Base-by-base conservation (phyloP, 2,113 vertebrate genomes). In the Ochotona princeps region DNA sequence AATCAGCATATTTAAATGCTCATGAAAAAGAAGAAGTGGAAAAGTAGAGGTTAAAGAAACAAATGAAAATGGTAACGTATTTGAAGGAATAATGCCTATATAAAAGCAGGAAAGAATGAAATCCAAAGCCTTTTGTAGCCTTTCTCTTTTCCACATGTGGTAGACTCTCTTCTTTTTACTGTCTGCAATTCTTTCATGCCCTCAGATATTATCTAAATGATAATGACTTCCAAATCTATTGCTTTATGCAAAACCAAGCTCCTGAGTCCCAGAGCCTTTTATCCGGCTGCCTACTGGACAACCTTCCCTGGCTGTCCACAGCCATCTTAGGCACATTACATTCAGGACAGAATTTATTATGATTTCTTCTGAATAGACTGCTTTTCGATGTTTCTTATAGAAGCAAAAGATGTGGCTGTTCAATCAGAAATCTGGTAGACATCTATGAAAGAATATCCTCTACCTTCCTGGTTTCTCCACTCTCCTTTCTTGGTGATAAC, bases 181-280 rank as follows among this genome's bases (percentile, higher is more conserved):
- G 12, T 30, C 0, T n/a, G 6, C 49, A 69, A 86, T 44, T 57
- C 30, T 72, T 17, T 72, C 5, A 26, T 61, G 72, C n/a, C 60
- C 87, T 90, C 26, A 87, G 81, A 54, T 75, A 54, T 84, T 75
- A 82, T n/a, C 47, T 72, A 57, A 73, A 54, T 61, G 78, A 51
- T 60, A 83, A 44, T 35, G 63, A 61, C 72, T 87, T 74, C 76
- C 26, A 92, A 79, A 84, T 80, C 44, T 32, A 51, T 2, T 67
- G 32, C 88, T 66, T 89, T 82, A 21, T 49, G 91, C 61, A 88
- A 67, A 88, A 73, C 28, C 79, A 90, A 10, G 70, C 74, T 38
- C 54, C 51, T 21, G 83, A 92, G 83, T 28, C 63, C 63, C 32
- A 81, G 67, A 61, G 44, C 15, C 60, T 49, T 54, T 78, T 67